Conservation (phyloP, 1,140 invertebrate species). For the Drosophila carrolli region DNA sequence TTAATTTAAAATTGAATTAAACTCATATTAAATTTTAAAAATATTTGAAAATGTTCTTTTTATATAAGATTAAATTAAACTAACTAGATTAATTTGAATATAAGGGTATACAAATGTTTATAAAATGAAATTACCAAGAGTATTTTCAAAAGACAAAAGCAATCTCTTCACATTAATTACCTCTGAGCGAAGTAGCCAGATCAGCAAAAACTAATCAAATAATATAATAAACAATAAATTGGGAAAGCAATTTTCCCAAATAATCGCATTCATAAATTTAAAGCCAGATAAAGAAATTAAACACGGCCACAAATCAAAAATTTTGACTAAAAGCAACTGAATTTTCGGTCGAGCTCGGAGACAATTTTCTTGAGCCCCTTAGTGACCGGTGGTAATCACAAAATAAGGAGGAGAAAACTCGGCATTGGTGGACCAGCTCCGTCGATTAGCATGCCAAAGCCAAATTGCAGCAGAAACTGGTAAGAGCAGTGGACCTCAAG, state of each 20-base stretch:
- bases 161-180: neutral
- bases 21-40: too few relatives aligned
- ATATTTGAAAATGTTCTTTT: too few relatives aligned
- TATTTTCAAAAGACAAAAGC: neutral
- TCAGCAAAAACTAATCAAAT: conserved; percentile 14
- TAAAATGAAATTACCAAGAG: too few relatives aligned
- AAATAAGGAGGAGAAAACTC: conserved; percentile 12
- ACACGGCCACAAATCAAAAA: conserved; percentile 20
- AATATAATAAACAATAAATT: conserved; percentile 19
- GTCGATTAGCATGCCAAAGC: conserved; percentile 62
- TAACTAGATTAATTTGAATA: too few relatives aligned
- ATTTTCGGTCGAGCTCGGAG: neutral
- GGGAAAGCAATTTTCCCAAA: conserved; percentile 1
- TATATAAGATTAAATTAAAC: too few relatives aligned
- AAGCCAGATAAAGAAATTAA: conserved; percentile 1
- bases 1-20: too few relatives aligned
- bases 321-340: neutral
- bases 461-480: conserved; percentile 20
- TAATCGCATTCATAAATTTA: conserved; percentile 23
- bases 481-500: conserved; percentile 25
- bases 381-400: conserved; percentile 27
- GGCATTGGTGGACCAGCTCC: conserved; percentile 43
- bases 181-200: neutral
- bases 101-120: neutral
- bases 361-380: conserved; percentile 14